Base-by-base conservation (phyloP, 2,888 invertebrate genomes). In the Drosophila neotestacea region DNA sequence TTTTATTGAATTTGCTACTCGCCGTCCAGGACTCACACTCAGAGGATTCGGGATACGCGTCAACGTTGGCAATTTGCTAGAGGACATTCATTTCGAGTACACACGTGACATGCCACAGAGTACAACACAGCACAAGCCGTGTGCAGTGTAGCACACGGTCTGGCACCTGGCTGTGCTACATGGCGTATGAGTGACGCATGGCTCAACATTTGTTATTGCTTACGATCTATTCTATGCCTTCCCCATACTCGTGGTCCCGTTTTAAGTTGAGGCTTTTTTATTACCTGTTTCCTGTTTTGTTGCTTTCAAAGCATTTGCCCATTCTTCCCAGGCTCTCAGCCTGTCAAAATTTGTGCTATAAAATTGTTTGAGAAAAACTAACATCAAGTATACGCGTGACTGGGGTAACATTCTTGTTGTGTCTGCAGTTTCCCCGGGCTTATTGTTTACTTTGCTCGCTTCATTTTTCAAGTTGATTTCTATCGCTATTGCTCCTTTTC, bases 141-240 rank as follows among this genome's bases (percentile, higher is more conserved):
- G 38, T 13, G 22, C 16, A 44, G 34, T 22, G 9, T 7, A 27
- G 4, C 47, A 46, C 51, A 51, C 16, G 16, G 47, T 7, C 11
- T 48, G 62, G 30, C 48, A 48, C 10, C 61, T 63, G 66, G 42
- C 68, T 22, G 66, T 71, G 62, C 61, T 64, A 77, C 81, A 63
- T 75, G 86, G 79, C 84, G 82, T 73, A 79, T 84, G 85, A 85
- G 81, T 84, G 85, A 86, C 86, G 82, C 84, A 86, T 82, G 84
- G 82, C 77, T 73, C 68, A 75, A 68, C 84, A 84, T 84, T 82
- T 80, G 72, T 84, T 86, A 77, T 81, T 77, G 79, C 77, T 78
- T 60, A 56, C 71, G 62, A 79, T 69, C 54, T 75, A 59, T 72
- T 51, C 52, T 39, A 51, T 69, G 56, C 46, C 13, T 30, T 59